phyloP scores from a whole-genome alignment of 2,888 invertebrate species.

The Campaea margaritaria region DNA sequence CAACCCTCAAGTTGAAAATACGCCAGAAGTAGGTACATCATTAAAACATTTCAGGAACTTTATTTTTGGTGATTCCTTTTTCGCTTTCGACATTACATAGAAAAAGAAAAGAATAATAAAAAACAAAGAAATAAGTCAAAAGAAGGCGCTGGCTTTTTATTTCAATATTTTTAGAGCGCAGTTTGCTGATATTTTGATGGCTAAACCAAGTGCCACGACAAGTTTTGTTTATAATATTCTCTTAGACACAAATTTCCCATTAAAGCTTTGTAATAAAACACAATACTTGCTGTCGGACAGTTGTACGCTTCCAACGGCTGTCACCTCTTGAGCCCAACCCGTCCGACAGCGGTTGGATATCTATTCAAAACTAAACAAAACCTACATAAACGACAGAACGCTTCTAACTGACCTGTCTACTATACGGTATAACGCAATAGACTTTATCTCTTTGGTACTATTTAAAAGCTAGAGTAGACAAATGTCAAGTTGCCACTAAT shows the following conservation, averaged over 20 bases:
- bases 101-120: too few relatives aligned
- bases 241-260: background rate
- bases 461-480: too few relatives aligned
- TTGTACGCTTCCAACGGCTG: conserved; percentile 5
- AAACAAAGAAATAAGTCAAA: too few relatives aligned
- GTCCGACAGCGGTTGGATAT: conserved; percentile 2
- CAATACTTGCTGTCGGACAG: conserved; percentile 17
- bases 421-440: background rate
- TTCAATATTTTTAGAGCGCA: too few relatives aligned
- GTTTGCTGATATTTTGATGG: too few relatives aligned
- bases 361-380: conserved; percentile 8
- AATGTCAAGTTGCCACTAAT: too few relatives aligned
- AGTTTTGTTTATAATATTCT: conserved; percentile 10
- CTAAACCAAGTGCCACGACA: background rate
- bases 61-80: conserved; percentile 14
- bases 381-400: background rate
- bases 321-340: background rate
- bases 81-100: background rate
- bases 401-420: background rate
- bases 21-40: conserved; percentile 10
- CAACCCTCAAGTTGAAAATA: conserved; percentile 7
- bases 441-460: too few relatives aligned
- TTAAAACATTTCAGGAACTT: conserved; percentile 15
- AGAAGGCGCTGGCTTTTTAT: too few relatives aligned
- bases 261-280: conserved; percentile 8